phyloP scores from a whole-genome alignment of 2,113 vertebrate species.

The Oncorhynchus gorbuscha region DNA sequence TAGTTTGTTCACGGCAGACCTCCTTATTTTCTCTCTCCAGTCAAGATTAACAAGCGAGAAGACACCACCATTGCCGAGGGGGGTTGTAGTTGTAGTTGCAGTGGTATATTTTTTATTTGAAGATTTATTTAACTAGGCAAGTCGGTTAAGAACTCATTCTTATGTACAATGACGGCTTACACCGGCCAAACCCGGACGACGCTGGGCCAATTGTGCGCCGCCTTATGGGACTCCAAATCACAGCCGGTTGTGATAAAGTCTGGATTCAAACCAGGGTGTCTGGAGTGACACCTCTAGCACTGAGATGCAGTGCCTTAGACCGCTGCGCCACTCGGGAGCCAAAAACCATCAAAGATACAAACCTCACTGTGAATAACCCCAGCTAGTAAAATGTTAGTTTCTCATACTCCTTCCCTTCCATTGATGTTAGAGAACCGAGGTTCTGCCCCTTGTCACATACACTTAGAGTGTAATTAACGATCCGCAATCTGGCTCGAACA shows the following conservation, averaged over 20 bases:
- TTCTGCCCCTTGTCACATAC: conserved; percentile 13
- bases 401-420: neutral
- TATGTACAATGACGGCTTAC: no score
- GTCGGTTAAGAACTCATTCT: no score
- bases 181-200: no score
- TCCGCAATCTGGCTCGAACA: conserved; percentile 8
- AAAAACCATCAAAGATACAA: neutral
- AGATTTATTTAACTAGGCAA: no score
- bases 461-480: conserved; percentile 38
- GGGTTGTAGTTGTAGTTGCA: neutral
- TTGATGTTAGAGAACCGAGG: conserved; percentile 1
- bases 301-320: no score
- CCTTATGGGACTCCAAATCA: no score
- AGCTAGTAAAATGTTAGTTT: neutral
- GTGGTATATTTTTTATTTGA: neutral
- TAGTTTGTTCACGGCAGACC: conserved; percentile 6
- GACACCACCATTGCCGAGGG: neutral
- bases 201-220: no score
- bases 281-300: no score
- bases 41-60: conserved; percentile 21
- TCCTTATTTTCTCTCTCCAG: neutral
- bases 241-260: no score
- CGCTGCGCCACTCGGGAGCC: no score
- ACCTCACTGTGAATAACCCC: neutral
- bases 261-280: no score